Percentiles rank a stretch among this genome's conserved stretches.
phyloP scores from a whole-genome alignment of 2,113 vertebrate genomes.

The Oryzias melastigma region DNA sequence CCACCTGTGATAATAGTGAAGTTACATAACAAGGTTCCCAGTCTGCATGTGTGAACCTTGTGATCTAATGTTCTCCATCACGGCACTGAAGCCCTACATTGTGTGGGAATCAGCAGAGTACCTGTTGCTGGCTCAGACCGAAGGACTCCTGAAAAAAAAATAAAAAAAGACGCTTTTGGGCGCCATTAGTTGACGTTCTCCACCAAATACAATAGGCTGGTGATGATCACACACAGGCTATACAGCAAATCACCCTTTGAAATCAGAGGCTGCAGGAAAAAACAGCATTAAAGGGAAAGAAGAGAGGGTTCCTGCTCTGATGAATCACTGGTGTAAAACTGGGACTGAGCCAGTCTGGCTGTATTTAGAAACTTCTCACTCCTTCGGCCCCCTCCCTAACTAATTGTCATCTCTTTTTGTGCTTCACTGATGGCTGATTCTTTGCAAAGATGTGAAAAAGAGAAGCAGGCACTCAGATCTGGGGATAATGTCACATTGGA shows the following conservation, averaged over 20 bases:
- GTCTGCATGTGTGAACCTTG: constrained; percentile 57
- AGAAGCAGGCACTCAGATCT: constrained; percentile 33
- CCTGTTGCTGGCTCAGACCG: constrained; percentile 60
- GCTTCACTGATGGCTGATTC: constrained; percentile 66
- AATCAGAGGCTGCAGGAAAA: constrained; percentile 58
- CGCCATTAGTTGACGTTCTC: constrained; percentile 55
- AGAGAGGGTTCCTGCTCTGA: constrained; percentile 56
- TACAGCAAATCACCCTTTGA: constrained; percentile 59
- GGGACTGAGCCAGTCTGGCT: constrained; percentile 59
- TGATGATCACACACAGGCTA: constrained; percentile 66
- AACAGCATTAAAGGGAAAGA: constrained; percentile 17
- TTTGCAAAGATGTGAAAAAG: constrained; percentile 53
- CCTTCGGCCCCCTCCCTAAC: constrained; percentile 47
- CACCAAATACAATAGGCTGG: constrained; percentile 61
- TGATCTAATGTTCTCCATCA: constrained; percentile 58
- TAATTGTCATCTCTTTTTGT: constrained; percentile 68
- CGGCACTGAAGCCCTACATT: constrained; percentile 26
- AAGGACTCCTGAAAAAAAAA: constrained; percentile 43
- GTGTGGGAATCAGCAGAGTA: constrained; percentile 37
- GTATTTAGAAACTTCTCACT: constrained; percentile 75
- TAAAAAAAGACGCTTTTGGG: constrained; percentile 22
- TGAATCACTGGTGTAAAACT: constrained; percentile 74
- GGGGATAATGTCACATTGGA: constrained; percentile 56
- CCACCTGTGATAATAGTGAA: constrained; percentile 67
- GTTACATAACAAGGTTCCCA: constrained; percentile 62